Conservation (phyloP, 2,113 vertebrate genomes). For the Boulengeromyrus knoepffleri region DNA sequence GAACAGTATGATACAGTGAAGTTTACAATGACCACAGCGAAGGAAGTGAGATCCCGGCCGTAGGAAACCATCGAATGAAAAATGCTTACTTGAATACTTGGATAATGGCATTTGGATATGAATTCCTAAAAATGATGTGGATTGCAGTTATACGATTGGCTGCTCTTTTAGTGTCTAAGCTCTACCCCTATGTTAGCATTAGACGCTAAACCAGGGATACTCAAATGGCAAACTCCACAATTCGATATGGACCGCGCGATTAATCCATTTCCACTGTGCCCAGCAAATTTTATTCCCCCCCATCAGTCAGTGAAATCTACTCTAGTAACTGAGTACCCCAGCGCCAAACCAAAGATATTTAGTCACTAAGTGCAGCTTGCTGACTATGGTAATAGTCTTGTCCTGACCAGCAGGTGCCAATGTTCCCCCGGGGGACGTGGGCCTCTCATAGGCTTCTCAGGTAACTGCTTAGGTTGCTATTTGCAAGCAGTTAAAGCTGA, state of each 20-base stretch:
- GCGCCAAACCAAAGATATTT: background rate
- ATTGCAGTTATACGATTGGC: background rate
- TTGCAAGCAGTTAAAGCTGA: background rate
- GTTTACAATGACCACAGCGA: background rate
- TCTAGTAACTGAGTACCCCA: background rate
- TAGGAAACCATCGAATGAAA: background rate
- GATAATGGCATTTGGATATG: background rate
- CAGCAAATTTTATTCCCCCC: background rate
- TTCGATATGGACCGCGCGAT: background rate
- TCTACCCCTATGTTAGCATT: background rate
- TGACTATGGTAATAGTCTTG: background rate
- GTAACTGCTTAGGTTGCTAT: background rate
- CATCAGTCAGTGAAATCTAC: background rate
- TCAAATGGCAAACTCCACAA: background rate
- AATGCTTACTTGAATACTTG: background rate
- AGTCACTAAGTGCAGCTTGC: background rate
- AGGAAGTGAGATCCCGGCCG: background rate
- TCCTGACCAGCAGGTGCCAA: background rate
- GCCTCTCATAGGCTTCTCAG: background rate
- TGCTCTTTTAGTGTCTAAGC: background rate
- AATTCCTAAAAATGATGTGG: background rate
- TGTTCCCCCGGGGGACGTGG: background rate
- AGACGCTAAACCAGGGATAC: background rate
- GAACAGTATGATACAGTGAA: background rate
- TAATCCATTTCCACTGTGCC: background rate